Base-by-base conservation (phyloP, 1,140 invertebrate genomes). In the Grapholita molesta region DNA sequence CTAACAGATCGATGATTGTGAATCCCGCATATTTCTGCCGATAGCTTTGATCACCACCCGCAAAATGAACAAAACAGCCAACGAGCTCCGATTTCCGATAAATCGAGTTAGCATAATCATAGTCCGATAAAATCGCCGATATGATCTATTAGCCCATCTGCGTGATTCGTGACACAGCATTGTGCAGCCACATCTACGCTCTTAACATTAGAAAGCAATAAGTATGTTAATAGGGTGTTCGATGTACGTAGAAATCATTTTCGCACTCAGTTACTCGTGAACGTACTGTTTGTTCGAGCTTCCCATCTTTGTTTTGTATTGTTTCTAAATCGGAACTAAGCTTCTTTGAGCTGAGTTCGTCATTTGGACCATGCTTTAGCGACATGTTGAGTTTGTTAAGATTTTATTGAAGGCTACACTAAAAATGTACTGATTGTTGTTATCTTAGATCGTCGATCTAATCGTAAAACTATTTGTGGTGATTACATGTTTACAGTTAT, bases 241-340 rank as follows among this genome's bases (percentile, higher is more conserved):
- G 77, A 70, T 78, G 78, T 83, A 77, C 68, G 79, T 81, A 84
- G 79, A 86, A 83, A 85, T 78, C 70, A 80, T 83, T 84, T 82
- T 86, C 82, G 80, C 83, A 85, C 70, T 85, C 78, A 30, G 76
- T 73, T 76, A 76, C 79, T 77, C 69, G 82, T 78, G 79, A 86
- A 83, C 75, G 74, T 81, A 80, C 42, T 65, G 55, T 73, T 78
- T 82, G 85, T 74, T 86, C 9, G 18, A 21, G 15, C 42, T 21
- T 21, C 42, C 42, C 1, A 21, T 48, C 5, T 48, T 48, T 8
- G 18, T 18, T 7, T 48, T 48, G 42, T 18, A 48, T 48, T 48
- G 18, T 48, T 48, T 21, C 18, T 9, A 21, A 48, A 48, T 48
- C 21, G 18, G 18, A 48, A n/a, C 35, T 38, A n/a, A 6, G 35